Evolutionary conservation across 2,797 vertebrate species (phyloP), one percentile per base, ranked within the genome.

Genomic region (Acropternis orthonyx): DNA sequence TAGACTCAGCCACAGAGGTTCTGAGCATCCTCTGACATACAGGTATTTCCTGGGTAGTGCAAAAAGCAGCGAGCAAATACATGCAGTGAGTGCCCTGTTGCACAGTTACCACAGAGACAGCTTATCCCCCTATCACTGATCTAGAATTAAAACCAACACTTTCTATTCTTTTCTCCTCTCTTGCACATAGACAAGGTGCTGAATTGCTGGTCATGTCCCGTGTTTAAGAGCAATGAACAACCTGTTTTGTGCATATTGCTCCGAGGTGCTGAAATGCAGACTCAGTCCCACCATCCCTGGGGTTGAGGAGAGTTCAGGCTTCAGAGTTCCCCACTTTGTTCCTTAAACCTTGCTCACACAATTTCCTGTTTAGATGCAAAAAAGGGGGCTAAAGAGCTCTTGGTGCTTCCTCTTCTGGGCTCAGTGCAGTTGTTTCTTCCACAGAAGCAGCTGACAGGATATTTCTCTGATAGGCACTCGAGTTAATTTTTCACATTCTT

Each of bases 21-120:
- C 52, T 78, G 13, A 4, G 46, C 27, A 28, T 39, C 36, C 56
- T 65, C 12, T 52, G 18, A 54, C 21, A 17, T 2, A 1, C 4
- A 30, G 3, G 17, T 12, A 10, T 73, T 61, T 74, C 22, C 73
- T 26, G 34, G 41, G 73, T 32, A 51, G 26, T 30, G 36, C 66
- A 49, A 30, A 44, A 36, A 58, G 52, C 73, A 88, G 55, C 10
- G 43, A 71, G 46, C 39, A 39, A 48, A 49, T 17, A 11, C 6
- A 3, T 0, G 21, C 20, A 24, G 49, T 4, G 51, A 65, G 59
- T 36, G 54, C 73, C 39, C 69, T 36, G 54, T 36, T 71, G 43
- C 44, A n/a, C 12, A 22, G 95, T 96, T 93, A 58, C 95, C 83
- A 92, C 73, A 24, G 94, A 90, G 79, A 90, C 61, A 46, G 83